Evolutionary conservation across 2,888 invertebrate species (phyloP), one percentile per base, ranked within the genome.

Genomic region (Tetropium fuscum): DNA sequence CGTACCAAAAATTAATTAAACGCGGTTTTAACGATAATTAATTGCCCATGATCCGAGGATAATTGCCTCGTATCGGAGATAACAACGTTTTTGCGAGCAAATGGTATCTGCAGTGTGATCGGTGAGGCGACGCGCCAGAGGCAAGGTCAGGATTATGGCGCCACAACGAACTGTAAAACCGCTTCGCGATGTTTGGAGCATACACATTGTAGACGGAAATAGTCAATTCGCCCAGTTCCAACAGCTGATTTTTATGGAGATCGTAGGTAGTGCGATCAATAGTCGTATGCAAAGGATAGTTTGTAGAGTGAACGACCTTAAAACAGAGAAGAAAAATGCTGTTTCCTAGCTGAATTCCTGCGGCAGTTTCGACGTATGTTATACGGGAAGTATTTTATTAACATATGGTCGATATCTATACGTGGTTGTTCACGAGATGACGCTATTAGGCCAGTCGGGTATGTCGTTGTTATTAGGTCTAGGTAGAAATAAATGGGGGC

Each of bases 121-220:
- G 36, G 57, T 34, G 47, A 53, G 57, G 45, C 48, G 60, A 53
- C 60, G 59, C 57, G 63, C 58, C 60, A 40, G 34, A 48, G 68
- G 66, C 71, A 71, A 71, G 71, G 71, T 71, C 69, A 68, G 60
- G 58, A 55, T 62, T 63, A 59, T 69, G 71, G 71, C 71, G 71
- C 71, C 71, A 71, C 66, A 64, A 58, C 48, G 63, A 69, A 71
- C 68, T 68, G 70, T 67, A 66, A 68, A 68, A 54, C 53, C 53
- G 41, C 53, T 55, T 36, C 51, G n/a, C n/a, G 16, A 43, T 44
- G 34, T 34, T n/a, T 34, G 13, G 15, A 34, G 34, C 32, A 8
- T 19, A 45, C 30, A 18, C 30, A 32, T 8, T 10, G 47, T 7
- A 7, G 19, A 32, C 34, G 47, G 30, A 18, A 19, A 34, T 6